Base-by-base conservation (phyloP, 2,113 vertebrate species). In the Hirundichthys speculiger region DNA sequence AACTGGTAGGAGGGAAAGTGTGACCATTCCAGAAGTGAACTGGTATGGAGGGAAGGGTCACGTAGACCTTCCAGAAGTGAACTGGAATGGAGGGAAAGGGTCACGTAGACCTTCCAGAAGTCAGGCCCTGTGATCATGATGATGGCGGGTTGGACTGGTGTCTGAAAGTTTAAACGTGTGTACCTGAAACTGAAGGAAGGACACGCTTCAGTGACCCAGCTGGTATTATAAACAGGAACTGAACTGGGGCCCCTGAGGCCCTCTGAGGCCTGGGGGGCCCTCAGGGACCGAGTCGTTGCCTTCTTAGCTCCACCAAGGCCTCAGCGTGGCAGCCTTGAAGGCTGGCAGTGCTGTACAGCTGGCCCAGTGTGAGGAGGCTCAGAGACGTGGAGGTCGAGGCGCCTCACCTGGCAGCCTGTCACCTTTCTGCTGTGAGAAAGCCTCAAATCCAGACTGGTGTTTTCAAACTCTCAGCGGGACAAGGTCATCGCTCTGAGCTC, bases 391-490 rank as follows among this genome's bases (percentile, higher is more conserved):
- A 16, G 16, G 5, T 16, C 15, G 13, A 7, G 41, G 25, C 25
- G 3, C 6, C 25, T 27, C 25, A 27, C 6, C 3, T 4, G 25
- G 25, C 25, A 27, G 25, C 30, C 51, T 24, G 62, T 46, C 68
- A 21, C 16, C 16, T 25, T 1, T 34, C 30, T 6, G 13, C 40
- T 47, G 27, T 50, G 56, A 46, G 46, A 57, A 65, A 39, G 40
- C 1, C 21, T 55, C 66, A 2, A 40, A 59, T 77, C 47, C 47
- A 56, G 70, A 66, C 71, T 69, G 1, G 2, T 60, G 65, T 64
- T 53, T 14, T 9, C 67, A 51, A 48, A 55, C 40, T 43, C 2
- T 8, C 38, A 6, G 19, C 2, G 13, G 18, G 47, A 54, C 54
- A 58, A 75, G 74, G 82, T 77, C 50, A 27, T n/a, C 0, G 13